A percentile compares a stretch with the other conserved stretches of the same genome.
These are phyloP conservation scores for Dasypolia templi DNA, from an alignment of 2,888 invertebrate species.

Conservation along the genomic window DNA sequence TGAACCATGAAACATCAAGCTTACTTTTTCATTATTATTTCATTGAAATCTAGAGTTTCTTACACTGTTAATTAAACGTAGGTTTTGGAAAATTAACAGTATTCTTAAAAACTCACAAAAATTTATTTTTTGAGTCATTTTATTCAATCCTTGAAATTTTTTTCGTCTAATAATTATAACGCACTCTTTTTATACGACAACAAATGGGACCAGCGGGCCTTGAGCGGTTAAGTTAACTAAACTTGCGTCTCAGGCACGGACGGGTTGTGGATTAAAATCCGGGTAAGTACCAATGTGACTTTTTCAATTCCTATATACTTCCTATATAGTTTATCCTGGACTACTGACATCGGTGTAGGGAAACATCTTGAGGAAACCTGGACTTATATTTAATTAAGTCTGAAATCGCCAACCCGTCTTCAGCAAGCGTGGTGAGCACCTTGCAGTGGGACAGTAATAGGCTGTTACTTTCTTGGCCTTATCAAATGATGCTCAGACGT, in stretches of 20 bases:
- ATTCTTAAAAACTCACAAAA: neutral
- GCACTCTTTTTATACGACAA: neutral
- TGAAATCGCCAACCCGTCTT: neutral
- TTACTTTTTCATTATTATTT: conserved; percentile 3
- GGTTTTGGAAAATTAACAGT: neutral
- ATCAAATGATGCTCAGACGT: neutral
- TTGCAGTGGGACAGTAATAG: neutral
- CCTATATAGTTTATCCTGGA: neutral
- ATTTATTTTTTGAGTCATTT: neutral
- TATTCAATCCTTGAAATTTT: neutral
- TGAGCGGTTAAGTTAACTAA: too few species aligned
- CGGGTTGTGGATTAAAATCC: neutral
- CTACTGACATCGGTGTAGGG: neutral
- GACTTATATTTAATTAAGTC: neutral
- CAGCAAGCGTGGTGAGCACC: neutral
- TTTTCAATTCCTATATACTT: neutral
- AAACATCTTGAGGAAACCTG: too few species aligned
- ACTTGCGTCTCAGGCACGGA: neutral
- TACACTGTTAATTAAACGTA: neutral
- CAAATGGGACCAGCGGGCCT: too few species aligned
- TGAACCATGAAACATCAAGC: conserved; percentile 15
- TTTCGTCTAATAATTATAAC: neutral
- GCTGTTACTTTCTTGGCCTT: neutral
- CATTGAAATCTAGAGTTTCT: neutral
- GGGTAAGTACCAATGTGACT: neutral